A percentile compares a stretch with the other conserved stretches of the same genome.
These are phyloP conservation scores for Taenaris catops DNA, from an alignment of 2,888 invertebrate species.

Conservation along the genomic window DNA sequence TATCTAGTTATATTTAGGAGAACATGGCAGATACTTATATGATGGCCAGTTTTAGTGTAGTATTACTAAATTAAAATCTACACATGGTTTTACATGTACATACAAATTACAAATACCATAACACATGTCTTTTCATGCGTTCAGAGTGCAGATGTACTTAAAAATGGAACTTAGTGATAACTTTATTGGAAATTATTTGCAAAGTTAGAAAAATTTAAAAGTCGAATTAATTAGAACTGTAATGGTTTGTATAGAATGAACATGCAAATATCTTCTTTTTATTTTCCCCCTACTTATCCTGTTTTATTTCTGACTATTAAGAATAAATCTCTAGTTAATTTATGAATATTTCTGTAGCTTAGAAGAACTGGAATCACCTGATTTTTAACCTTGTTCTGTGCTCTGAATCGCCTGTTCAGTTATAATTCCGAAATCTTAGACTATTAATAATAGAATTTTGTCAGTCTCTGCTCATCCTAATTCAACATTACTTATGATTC, in stretches of 20 bases:
- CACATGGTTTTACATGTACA: constrained; percentile 80
- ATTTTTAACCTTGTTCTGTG: constrained; percentile 38
- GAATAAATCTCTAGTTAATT: not conserved
- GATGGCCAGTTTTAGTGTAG: constrained; percentile 86
- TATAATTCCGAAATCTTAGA: constrained; percentile 22
- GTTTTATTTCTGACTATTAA: not conserved
- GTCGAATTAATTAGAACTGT: too few relatives aligned
- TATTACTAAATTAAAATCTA: constrained; percentile 82
- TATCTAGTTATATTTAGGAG: constrained; percentile 78
- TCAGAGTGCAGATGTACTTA: constrained; percentile 45
- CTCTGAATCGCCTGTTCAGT: constrained; percentile 47
- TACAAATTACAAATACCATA: constrained; percentile 50
- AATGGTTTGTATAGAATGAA: too few relatives aligned
- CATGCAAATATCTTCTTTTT: not conserved
- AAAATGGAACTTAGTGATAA: constrained; percentile 3
- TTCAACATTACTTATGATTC: constrained; percentile 32
- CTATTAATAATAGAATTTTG: constrained; percentile 31
- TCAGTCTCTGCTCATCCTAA: constrained; percentile 63
- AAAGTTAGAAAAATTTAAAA: constrained; percentile 7
- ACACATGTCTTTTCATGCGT: constrained; percentile 40
- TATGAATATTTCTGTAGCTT: not conserved
- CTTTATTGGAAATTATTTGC: constrained; percentile 1
- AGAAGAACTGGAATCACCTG: not conserved
- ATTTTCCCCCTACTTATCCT: not conserved
- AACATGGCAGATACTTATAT: constrained; percentile 84